Evolutionary conservation across 1,140 invertebrate species (phyloP).

Genomic region (Bombus confusus): DNA sequence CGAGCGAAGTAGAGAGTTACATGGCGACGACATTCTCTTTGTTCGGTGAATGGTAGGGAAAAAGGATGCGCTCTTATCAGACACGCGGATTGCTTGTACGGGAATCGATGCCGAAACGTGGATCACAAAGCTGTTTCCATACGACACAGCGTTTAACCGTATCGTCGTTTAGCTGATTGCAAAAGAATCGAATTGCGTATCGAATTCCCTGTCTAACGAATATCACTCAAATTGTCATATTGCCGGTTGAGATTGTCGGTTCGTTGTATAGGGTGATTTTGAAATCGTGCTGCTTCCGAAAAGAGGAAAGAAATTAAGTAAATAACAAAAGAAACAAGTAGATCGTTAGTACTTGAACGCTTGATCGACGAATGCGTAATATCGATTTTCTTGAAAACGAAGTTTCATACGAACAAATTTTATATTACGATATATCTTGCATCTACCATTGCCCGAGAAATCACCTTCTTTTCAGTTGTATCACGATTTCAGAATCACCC

Average conservation of each 20-base stretch:
- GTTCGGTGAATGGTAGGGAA: background rate
- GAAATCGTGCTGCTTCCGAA: no score
- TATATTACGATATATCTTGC: no score
- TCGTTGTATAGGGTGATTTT: constrained; percentile 13
- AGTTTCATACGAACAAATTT: no score
- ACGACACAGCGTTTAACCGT: background rate
- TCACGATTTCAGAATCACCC: background rate
- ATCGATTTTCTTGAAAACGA: no score
- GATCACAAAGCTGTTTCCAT: background rate
- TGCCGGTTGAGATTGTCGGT: constrained; percentile 37
- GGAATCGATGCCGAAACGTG: background rate
- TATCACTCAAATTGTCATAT: constrained; percentile 36
- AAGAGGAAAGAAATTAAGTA: no score
- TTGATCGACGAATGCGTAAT: no score
- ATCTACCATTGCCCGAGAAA: no score
- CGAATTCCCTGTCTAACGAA: constrained; percentile 36
- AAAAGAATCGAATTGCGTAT: constrained; percentile 58
- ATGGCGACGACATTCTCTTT: background rate
- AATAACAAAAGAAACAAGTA: no score
- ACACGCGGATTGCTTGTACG: background rate
- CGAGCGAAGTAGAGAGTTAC: background rate
- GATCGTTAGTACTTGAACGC: no score
- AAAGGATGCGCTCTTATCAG: background rate
- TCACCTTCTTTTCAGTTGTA: background rate
- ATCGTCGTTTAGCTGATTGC: constrained; percentile 40